phyloP scores from a whole-genome alignment of 2,113 vertebrate genomes.

The Otus sunia region DNA sequence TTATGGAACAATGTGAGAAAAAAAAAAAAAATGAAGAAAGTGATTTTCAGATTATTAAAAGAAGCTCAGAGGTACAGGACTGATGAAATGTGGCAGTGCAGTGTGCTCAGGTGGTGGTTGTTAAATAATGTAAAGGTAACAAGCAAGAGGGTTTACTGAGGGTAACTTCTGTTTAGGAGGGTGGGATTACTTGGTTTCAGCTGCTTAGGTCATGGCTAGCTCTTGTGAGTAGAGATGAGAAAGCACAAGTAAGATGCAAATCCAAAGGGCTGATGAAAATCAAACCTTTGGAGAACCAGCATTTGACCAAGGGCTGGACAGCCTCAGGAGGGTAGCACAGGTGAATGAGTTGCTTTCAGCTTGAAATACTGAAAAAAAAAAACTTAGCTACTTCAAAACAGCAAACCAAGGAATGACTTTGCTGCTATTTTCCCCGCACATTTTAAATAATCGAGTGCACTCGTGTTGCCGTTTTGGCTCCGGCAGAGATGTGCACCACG shows the following conservation, averaged over 20 bases:
- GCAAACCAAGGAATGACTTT: background rate
- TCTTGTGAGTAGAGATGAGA: fast-evolving
- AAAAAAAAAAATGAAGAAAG: background rate
- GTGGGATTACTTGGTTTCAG: background rate
- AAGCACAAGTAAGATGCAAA: background rate
- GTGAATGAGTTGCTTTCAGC: background rate
- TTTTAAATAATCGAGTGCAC: no score
- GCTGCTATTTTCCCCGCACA: background rate
- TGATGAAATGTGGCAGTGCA: background rate
- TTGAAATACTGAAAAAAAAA: background rate
- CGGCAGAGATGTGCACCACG: background rate
- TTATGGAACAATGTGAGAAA: background rate
- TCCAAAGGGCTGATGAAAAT: background rate
- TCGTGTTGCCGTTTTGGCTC: background rate
- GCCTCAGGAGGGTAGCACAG: background rate
- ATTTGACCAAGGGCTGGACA: background rate
- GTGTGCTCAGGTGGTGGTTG: background rate
- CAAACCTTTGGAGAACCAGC: background rate
- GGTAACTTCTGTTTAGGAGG: background rate
- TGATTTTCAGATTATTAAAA: background rate
- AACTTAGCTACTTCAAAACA: background rate
- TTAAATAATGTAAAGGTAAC: background rate
- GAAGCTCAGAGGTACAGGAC: background rate
- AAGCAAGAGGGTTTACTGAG: background rate
- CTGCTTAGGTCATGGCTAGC: background rate